phyloP scores from a whole-genome alignment of 2,888 invertebrate genomes.

The Synergus itoensis region DNA sequence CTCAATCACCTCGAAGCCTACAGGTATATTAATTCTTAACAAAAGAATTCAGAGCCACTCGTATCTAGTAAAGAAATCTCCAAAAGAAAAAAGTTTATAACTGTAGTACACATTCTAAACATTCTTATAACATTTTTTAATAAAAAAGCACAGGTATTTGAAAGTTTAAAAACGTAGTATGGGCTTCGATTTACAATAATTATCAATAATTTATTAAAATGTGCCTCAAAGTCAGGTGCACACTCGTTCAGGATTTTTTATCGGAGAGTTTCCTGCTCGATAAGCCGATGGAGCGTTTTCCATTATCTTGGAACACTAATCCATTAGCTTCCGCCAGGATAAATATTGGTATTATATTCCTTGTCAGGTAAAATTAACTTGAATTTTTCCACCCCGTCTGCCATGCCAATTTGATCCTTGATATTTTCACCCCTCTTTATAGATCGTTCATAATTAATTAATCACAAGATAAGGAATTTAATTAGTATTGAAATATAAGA shows the following conservation, averaged over 20 bases:
- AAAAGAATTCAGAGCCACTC: constrained; percentile 15
- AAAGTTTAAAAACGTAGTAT: no score
- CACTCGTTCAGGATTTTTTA: background rate
- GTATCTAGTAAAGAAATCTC: no score
- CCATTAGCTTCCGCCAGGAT: constrained; percentile 54
- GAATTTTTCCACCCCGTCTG: background rate
- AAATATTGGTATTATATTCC: constrained; percentile 53
- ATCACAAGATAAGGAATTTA: background rate
- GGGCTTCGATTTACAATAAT: no score
- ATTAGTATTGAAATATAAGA: background rate
- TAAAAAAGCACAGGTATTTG: no score
- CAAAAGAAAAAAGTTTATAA: no score
- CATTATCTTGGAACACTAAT: constrained; percentile 50
- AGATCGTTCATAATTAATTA: background rate
- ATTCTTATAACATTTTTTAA: no score
- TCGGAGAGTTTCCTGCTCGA: background rate
- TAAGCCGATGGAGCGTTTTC: background rate
- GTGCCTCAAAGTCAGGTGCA: no score
- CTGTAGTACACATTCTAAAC: no score
- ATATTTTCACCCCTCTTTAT: constrained; percentile 21
- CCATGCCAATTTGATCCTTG: background rate
- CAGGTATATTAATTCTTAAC: background rate
- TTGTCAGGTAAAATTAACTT: constrained; percentile 6
- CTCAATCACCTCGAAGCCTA: background rate
- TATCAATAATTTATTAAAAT: no score